Conservation (phyloP, 2,113 vertebrate genomes). For the Ceyx melanurus region DNA sequence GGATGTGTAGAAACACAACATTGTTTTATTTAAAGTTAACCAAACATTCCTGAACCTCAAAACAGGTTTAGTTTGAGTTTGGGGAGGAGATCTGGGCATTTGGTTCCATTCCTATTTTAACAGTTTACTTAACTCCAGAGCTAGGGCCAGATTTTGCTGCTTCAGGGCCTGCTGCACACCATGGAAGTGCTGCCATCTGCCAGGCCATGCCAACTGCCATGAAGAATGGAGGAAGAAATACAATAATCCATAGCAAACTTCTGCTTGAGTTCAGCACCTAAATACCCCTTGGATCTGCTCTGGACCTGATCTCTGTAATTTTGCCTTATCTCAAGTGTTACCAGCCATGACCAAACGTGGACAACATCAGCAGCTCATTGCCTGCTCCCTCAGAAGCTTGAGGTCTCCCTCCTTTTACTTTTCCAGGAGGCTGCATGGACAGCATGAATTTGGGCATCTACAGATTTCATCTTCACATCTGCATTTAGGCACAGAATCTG, state of each 20-base stretch:
- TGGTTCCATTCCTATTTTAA: slow-evolving; percentile 52
- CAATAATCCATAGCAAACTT: background rate
- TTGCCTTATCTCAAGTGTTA: background rate
- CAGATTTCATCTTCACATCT: background rate
- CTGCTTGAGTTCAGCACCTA: background rate
- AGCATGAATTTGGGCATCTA: background rate
- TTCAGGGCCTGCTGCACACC: background rate
- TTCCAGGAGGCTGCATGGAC: background rate
- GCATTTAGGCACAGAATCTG: background rate
- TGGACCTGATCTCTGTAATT: background rate
- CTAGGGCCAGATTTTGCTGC: slow-evolving; percentile 3
- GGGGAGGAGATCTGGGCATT: slow-evolving; percentile 11
- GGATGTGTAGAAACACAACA: slow-evolving; percentile 54
- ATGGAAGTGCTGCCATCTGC: background rate
- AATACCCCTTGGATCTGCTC: background rate
- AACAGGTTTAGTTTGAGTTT: slow-evolving; percentile 32
- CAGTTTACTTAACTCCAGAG: slow-evolving; percentile 25
- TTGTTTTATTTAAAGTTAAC: slow-evolving; percentile 56
- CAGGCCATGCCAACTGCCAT: background rate
- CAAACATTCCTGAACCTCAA: slow-evolving; percentile 53
- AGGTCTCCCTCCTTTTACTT: background rate
- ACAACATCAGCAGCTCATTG: background rate
- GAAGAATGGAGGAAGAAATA: background rate
- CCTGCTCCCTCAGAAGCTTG: background rate
- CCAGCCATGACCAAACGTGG: background rate